Evolutionary conservation across 1,140 invertebrate species (phyloP), one percentile per base, ranked within the genome.

Genomic region (Phenacoccus solenopsis): DNA sequence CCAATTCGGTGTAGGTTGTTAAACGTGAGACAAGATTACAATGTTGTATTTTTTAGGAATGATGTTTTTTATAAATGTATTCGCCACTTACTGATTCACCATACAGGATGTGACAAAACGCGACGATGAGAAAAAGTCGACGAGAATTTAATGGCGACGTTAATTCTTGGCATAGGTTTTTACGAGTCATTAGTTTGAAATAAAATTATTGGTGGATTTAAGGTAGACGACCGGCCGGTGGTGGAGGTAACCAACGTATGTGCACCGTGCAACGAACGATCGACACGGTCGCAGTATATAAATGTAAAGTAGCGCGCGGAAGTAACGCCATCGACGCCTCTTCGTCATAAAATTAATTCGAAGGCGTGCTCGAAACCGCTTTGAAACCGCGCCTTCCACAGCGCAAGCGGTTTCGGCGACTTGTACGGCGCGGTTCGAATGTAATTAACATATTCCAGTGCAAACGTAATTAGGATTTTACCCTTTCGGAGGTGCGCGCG

Each of bases 281-380:
- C n/a, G n/a, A n/a, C n/a, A n/a, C n/a, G n/a, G n/a, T n/a, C n/a
- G n/a, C n/a, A n/a, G n/a, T n/a, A n/a, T n/a, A 13, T 49, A 49
- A 64, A 27, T 64, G 59, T 27, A 27, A 64, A 64, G 59, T 64
- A 64, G 59, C 59, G 25, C 22, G 25, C 21, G 21, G 59, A 24
- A 27, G 59, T 64, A 64, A 64, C 59, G 59, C 59, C 59, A 27
- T 64, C 25, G 59, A 64, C 59, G 59, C 59, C 59, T 64, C 59
- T 64, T 64, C 59, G 22, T 64, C 59, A 27, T 64, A 25, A 64
- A 64, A 64, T 64, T 64, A 64, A 64, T 64, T 64, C 59, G 59
- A 64, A 64, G 59, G 59, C 59, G 59, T 64, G 59, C 25, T 64
- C 20, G 22, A 27, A 64, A 64, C 59, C 25, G 59, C 59, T 64